Evolutionary conservation across 64 coral and sea anemone genomes (phyloP), one percentile per base, ranked within the genome.

Genomic region (Acropora yongei): DNA sequence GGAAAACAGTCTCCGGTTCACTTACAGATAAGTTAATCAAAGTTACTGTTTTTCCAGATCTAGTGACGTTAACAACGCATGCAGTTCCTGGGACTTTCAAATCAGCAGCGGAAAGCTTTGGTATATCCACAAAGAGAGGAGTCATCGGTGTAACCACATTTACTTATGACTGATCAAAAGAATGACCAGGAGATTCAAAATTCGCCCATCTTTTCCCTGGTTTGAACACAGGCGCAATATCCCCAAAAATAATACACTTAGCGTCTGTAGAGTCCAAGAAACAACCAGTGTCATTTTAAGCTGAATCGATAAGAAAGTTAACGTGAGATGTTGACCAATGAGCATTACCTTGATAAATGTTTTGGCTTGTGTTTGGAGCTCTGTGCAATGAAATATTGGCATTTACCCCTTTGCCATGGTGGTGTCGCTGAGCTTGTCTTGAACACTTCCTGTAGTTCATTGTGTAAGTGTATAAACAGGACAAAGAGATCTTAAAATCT

Each of bases 371-470:
- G 42, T 71, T 95, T 1, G 93, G 93, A 1, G 88, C 44, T 30
- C 91, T 91, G 14, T 94, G 92, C 51, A 94, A 43, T 4, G 88
- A 90, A 1, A 95, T 86, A 47, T 86, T 57, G 4, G 93, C 87
- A 44, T 84, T 95, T 7, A 95, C 19, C 1, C 49, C 71, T 48
- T 57, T 88, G 12, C 83, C 91, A 41, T 86, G 68, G 69, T 92
- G 90, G 41, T 93, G 91, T 13, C 75, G 43, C 75, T 80, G 45
- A 9, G 91, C 84, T 88, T 94, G 92, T 8, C 74, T 74, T 18
- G 92, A 74, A n/a, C 92, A 86, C 88, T 93, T 93, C 57, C 55
- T 55, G 46, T 88, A 93, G 67, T 93, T 93, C 65, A 66, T 74
- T 57, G 92, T 94, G 48, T 94, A 89, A 7, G 86, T 89, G 39